Evolutionary conservation across 2,113 vertebrate species (phyloP), one percentile per base, ranked within the genome.

Genomic region (Butorides virescens): DNA sequence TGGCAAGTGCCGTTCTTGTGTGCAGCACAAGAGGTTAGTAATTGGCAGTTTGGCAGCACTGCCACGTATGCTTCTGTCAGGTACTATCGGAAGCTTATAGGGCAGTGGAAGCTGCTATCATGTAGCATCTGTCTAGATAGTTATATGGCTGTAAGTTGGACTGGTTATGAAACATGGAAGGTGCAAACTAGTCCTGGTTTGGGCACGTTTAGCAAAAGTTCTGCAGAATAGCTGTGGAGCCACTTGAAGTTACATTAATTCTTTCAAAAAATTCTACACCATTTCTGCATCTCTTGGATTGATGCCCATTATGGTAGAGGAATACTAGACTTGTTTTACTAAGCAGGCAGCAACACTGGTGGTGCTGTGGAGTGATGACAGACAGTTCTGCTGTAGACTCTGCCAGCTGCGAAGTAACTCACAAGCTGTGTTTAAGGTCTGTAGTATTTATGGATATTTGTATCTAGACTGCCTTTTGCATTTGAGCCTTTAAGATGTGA

Each of bases 11-110:
- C 11, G 18, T 15, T 56, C 21, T 29, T 39, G 2, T 7, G 16
- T 70, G 18, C 16, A 67, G 7, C 3, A 5, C 11, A 63, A 63
- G 30, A 29, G 23, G 9, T 55, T 37, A 44, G 19, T n/a, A 37
- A 21, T 34, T 49, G n/a, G 16, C 32, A 44, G n/a, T 82, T 76
- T 6, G 13, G 7, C 53, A 22, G 13, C 55, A 37, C 23, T 67
- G 18, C 26, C 0, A 2, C 13, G 5, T 27, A 8, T 19, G 23
- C 27, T 91, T 72, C 27, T 13, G 36, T 13, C 6, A 50, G 19
- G 11, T 76, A 4, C 11, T 49, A 2, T 13, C 0, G 1, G 22
- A 77, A 77, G 29, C 6, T 10, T 2, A 2, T 27, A 7, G 10
- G 11, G 16, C 27, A 44, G 27, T 50, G 47, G 32, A 61, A 78